Evolutionary conservation across 2,888 invertebrate genomes (phyloP), one percentile per base, ranked within the genome.

Genomic region (Trichacis sp.): DNA sequence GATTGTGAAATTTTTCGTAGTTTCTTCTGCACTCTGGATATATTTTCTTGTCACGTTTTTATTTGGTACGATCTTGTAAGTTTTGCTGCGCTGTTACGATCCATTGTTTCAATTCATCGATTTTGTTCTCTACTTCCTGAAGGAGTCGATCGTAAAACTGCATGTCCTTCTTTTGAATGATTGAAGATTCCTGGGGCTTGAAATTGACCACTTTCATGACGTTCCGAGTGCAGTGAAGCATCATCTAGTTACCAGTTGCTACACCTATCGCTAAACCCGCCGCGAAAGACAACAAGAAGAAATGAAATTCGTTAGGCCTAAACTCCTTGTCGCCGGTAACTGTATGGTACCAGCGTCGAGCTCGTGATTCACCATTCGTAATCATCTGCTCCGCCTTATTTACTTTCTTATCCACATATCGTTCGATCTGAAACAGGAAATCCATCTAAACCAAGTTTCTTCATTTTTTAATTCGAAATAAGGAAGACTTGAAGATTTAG

Each of bases 241-340:
- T 69, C 73, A 79, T 75, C 77, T 82, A 84, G 69, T 82, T 76
- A 64, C 75, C 79, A 30, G 79, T 79, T 3, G 77, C 81, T 15
- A 90, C 83, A 58, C 94, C 94, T 77, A 94, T 80, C 56, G 93
- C 92, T 78, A 94, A 83, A 53, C 95, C 94, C 72, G 91, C 93
- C 70, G 90, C 87, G 85, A 94, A 95, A n/a, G 93, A 92, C 53
- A 91, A 88, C 70, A 93, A 75, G 83, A 95, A 95, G 68, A 94
- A 89, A 76, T 94, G 93, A 45, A 93, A 87, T 85, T 94, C 93
- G 71, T 91, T 91, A 48, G 92, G 86, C 80, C 88, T 88, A 77
- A 90, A 90, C 11, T 86, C 91, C 17, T 90, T 89, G 71, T 91
- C 91, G 72, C 91, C 91, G 71, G 88, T 88, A 45, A 92, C 81